Evolutionary conservation across 1,140 invertebrate genomes (phyloP).

Genomic region (Sitophilus oryzae): DNA sequence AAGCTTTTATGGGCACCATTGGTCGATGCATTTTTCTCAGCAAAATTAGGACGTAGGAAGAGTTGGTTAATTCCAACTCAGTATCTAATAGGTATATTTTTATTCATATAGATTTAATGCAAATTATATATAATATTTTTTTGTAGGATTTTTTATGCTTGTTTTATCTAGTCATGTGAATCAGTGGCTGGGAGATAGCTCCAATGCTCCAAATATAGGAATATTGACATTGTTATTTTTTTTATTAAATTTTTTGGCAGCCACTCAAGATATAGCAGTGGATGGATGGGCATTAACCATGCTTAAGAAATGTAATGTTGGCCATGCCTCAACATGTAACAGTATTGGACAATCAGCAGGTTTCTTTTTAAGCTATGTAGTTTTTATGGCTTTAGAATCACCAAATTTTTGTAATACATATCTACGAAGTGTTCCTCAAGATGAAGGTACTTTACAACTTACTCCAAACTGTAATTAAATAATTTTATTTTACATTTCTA

Average conservation of each 20-base stretch:
- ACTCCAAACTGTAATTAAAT: neutral
- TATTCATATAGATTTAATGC: neutral
- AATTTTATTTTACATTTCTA: slow-evolving; percentile 16
- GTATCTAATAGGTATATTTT: slow-evolving; percentile 62
- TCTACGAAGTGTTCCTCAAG: slow-evolving; percentile 64
- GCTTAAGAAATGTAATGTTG: slow-evolving; percentile 93
- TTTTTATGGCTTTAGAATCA: slow-evolving; percentile 97
- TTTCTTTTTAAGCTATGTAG: slow-evolving; percentile 94
- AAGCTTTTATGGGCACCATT: slow-evolving; percentile 98
- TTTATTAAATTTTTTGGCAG: slow-evolving; percentile 89
- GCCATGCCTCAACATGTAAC: slow-evolving; percentile 99
- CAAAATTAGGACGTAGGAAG: slow-evolving; percentile 85
- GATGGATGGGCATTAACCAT: slow-evolving; percentile 99
- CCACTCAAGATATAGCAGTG: slow-evolving; percentile 98
- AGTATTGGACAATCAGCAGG: slow-evolving; percentile 97
- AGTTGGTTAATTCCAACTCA: slow-evolving; percentile 96
- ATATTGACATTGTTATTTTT: slow-evolving; percentile 85
- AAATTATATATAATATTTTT: neutral
- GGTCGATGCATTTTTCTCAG: slow-evolving; percentile 86
- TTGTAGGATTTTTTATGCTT: slow-evolving; percentile 75
- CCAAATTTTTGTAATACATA: slow-evolving; percentile 94
- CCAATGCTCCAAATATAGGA: slow-evolving; percentile 66
- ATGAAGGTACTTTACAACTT: slow-evolving; percentile 47
- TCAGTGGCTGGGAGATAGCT: slow-evolving; percentile 64
- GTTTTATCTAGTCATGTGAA: slow-evolving; percentile 70